Conservation (phyloP, 2,113 vertebrate genomes). For the Fregata magnificens region DNA sequence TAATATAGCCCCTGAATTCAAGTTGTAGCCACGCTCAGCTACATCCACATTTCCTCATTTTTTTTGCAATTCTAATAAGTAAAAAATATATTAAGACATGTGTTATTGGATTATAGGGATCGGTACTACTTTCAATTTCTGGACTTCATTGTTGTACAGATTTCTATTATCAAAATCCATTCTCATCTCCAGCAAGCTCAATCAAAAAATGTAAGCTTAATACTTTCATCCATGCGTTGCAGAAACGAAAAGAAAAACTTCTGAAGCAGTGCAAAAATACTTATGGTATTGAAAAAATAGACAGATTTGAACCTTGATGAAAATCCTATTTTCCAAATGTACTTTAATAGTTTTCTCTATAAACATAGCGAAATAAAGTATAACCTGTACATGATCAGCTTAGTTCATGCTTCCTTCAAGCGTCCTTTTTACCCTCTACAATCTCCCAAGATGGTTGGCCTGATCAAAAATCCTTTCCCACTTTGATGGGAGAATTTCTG, state of each 20-base stretch:
- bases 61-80: conserved; percentile 40
- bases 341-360: neutral
- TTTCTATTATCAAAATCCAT: conserved; percentile 43
- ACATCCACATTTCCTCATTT: neutral
- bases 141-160: conserved; percentile 3
- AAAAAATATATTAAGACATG: conserved; percentile 39
- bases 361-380: neutral
- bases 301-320: neutral
- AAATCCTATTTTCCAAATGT: neutral
- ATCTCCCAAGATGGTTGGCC: neutral
- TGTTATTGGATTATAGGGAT: conserved; percentile 46
- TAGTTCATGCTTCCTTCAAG: neutral
- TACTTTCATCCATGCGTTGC: neutral
- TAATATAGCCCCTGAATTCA: neutral
- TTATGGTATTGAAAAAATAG: neutral
- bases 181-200: neutral
- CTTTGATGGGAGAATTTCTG: neutral
- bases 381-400: neutral
- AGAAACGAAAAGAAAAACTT: conserved; percentile 24
- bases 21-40: neutral
- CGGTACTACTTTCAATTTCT: conserved; percentile 47
- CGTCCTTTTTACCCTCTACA: neutral
- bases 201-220: conserved; percentile 8
- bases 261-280: neutral
- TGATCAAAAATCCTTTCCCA: neutral